Conservation (phyloP, 2,797 vertebrate genomes). For the Hemibagrus guttatus region DNA sequence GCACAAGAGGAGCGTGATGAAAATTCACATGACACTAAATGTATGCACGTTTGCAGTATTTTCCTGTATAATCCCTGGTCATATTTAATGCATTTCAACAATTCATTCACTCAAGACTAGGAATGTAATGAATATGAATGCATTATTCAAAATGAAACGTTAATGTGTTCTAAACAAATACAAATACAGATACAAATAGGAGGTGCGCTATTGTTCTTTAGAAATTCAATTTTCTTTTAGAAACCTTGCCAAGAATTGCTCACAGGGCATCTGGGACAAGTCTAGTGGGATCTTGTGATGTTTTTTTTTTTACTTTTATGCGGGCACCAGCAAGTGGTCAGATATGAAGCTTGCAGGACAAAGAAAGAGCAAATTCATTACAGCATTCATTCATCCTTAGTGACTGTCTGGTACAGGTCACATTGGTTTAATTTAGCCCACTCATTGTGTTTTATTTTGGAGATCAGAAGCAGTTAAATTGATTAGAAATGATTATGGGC, state of each 20-base stretch:
- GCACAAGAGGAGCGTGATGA: neutral
- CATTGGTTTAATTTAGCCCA: neutral
- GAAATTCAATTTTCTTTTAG: neutral
- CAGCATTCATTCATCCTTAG: neutral
- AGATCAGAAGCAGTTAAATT: neutral
- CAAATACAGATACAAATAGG: neutral
- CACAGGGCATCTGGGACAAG: neutral
- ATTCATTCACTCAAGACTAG: neutral
- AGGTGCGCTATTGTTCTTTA: neutral
- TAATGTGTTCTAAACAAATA: neutral
- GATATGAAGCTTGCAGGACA: neutral
- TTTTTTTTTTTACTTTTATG: neutral
- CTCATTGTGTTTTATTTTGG: neutral
- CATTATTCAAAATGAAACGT: conserved; percentile 5
- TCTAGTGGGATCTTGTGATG: neutral
- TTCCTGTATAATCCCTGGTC: neutral
- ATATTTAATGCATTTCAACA: neutral
- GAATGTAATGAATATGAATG: conserved; percentile 1
- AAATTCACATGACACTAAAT: neutral
- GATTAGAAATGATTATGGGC: no score
- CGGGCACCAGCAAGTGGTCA: neutral
- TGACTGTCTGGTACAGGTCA: neutral
- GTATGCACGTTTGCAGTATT: neutral
- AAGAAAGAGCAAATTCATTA: neutral
- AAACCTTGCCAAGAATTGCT: neutral